phyloP scores from a whole-genome alignment of 2,888 invertebrate species.

The Drosophila antonietae region DNA sequence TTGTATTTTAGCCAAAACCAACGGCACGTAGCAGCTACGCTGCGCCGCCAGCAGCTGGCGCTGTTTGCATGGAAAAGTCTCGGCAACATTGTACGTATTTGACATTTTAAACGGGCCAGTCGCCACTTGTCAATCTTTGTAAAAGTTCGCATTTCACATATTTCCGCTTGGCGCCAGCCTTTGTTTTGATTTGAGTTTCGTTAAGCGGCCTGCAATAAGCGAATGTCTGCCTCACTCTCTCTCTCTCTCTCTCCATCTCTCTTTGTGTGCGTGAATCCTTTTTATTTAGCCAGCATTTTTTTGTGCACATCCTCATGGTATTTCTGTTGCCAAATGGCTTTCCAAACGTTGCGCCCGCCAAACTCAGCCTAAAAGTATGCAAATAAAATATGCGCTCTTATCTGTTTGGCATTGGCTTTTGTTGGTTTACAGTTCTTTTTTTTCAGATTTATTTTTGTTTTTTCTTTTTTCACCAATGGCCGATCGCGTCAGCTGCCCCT shows the following conservation, averaged over 20 bases:
- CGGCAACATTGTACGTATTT: constrained; percentile 76
- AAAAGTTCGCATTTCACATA: constrained; percentile 76
- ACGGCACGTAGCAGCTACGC: constrained; percentile 50
- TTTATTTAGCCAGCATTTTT: constrained; percentile 37
- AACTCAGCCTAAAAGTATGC: constrained; percentile 78
- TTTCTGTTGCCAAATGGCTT: constrained; percentile 72
- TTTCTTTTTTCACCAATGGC: constrained; percentile 23
- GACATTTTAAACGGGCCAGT: constrained; percentile 79
- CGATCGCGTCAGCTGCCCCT: constrained; percentile 39
- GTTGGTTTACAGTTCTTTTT: constrained; percentile 38
- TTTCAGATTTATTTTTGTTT: neutral
- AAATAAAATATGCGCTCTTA: constrained; percentile 78
- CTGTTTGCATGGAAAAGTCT: constrained; percentile 68
- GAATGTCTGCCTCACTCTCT: constrained; percentile 6
- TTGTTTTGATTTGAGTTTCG: constrained; percentile 60
- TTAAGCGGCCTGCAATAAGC: constrained; percentile 41
- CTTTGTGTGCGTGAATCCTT: constrained; percentile 8
- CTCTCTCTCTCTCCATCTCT: neutral
- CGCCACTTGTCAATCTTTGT: constrained; percentile 79
- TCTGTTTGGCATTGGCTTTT: constrained; percentile 77
- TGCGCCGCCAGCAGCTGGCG: neutral
- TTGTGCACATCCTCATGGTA: constrained; percentile 50
- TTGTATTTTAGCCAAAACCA: constrained; percentile 42
- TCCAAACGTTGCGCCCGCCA: constrained; percentile 57
- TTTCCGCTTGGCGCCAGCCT: constrained; percentile 56